Evolutionary conservation across 2,888 invertebrate species (phyloP).

Genomic region (Trissoscelio sp.): DNA sequence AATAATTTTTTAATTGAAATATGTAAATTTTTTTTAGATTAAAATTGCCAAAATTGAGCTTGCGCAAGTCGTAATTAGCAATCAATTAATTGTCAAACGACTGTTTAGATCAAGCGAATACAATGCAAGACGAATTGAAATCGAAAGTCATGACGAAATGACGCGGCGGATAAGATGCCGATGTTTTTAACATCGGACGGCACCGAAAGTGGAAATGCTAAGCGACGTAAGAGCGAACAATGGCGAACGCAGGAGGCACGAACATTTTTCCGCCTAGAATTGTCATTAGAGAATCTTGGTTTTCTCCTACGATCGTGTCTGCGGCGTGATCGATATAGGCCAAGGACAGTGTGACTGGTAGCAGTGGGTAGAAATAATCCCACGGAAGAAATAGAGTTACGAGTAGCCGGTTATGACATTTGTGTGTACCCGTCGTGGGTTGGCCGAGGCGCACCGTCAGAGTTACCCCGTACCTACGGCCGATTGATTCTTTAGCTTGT

Average conservation of each 20-base stretch:
- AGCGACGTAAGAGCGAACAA: constrained; percentile 50
- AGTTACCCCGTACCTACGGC: constrained; percentile 63
- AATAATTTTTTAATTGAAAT: too few species aligned
- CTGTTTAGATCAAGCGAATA: not conserved
- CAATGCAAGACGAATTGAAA: constrained; percentile 30
- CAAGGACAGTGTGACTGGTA: constrained; percentile 74
- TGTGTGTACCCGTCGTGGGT: constrained; percentile 60
- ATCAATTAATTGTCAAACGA: not conserved
- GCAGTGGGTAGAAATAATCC: constrained; percentile 74
- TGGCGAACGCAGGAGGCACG: constrained; percentile 57
- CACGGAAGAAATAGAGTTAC: constrained; percentile 72
- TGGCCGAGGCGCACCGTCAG: constrained; percentile 48
- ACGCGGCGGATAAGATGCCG: constrained; percentile 36
- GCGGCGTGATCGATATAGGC: constrained; percentile 71
- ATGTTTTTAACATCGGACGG: constrained; percentile 43
- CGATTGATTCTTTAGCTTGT: constrained; percentile 71
- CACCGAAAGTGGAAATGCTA: constrained; percentile 67
- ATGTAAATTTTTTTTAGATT: too few species aligned
- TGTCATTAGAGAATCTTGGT: constrained; percentile 65
- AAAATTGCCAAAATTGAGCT: too few species aligned
- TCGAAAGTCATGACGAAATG: constrained; percentile 61
- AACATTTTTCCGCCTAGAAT: constrained; percentile 66
- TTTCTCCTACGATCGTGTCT: constrained; percentile 69
- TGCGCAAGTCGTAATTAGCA: not conserved
- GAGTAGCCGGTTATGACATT: constrained; percentile 73